Conservation (phyloP, 92 coral and sea anemone genomes). For the Porites rus region DNA sequence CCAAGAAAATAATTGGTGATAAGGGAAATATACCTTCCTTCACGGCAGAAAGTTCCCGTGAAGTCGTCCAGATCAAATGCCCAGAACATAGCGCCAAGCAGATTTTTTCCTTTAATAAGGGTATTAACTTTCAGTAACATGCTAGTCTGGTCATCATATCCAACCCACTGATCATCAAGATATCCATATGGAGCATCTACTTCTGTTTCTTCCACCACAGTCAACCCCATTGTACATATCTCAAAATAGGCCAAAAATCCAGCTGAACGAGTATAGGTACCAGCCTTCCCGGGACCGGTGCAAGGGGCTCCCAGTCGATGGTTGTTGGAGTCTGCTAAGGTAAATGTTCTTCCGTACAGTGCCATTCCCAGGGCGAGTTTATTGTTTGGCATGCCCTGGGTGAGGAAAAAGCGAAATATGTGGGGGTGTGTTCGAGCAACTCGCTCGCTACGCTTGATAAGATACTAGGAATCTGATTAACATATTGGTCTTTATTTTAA, state of each 20-base stretch:
- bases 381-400: constrained; percentile 58
- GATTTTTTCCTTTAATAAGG: no score
- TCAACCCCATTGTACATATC: constrained; percentile 56
- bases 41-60: no score
- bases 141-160: constrained; percentile 71
- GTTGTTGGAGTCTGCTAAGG: constrained; percentile 37
- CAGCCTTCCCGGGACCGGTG: constrained; percentile 39
- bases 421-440: no score
- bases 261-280: constrained; percentile 54
- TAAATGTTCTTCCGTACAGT: constrained; percentile 71
- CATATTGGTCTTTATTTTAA: no score
- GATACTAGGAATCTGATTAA: no score
- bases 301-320: constrained; percentile 68
- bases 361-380: constrained; percentile 82
- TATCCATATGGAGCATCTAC: constrained; percentile 79
- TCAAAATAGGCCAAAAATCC: constrained; percentile 70
- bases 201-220: constrained; percentile 44
- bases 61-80: no score
- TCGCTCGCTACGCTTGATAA: no score
- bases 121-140: constrained; percentile 24
- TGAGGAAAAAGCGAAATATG: no score
- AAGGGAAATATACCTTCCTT: no score
- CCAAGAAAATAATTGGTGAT: no score
- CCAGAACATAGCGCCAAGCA: no score
- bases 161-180: constrained; percentile 71